Conservation (phyloP, 2,888 invertebrate genomes). For the Taphrorychus bicolor region DNA sequence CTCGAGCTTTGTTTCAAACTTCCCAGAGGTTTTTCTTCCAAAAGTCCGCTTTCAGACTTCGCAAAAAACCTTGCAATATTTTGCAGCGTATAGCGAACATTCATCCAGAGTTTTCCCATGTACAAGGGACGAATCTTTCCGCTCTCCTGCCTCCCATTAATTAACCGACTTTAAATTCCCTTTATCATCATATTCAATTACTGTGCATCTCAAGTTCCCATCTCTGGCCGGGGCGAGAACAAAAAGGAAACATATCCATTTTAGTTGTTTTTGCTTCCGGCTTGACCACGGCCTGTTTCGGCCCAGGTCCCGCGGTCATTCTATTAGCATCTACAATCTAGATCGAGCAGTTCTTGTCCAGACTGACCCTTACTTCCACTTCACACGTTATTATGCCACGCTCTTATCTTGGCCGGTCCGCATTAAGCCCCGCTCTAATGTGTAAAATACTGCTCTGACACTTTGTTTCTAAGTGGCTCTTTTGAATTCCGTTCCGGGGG, state of each 20-base stretch:
- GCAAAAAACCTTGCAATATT: background rate
- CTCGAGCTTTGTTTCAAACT: slow-evolving; percentile 10
- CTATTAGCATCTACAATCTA: slow-evolving; percentile 63
- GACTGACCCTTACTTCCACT: slow-evolving; percentile 55
- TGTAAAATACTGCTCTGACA: slow-evolving; percentile 42
- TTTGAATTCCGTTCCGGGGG: slow-evolving; percentile 26
- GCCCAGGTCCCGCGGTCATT: slow-evolving; percentile 56
- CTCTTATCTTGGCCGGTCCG: slow-evolving; percentile 43
- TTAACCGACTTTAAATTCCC: slow-evolving; percentile 35
- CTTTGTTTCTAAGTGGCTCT: slow-evolving; percentile 39
- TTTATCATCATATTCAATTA: slow-evolving; percentile 40
- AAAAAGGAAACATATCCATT: slow-evolving; percentile 62
- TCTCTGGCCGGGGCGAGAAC: slow-evolving; percentile 45
- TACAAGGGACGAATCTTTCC: too few relatives aligned
- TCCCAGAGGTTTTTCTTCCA: background rate
- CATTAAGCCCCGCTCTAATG: slow-evolving; percentile 41
- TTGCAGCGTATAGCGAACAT: too few relatives aligned
- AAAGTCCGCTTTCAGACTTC: background rate
- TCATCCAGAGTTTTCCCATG: too few relatives aligned
- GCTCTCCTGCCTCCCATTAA: slow-evolving; percentile 25
- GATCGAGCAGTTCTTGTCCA: slow-evolving; percentile 59
- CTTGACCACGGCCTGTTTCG: slow-evolving; percentile 43
- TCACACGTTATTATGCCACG: slow-evolving; percentile 53
- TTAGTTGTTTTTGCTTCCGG: slow-evolving; percentile 60
- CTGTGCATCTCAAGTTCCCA: slow-evolving; percentile 35